Base-by-base conservation (phyloP, 2,888 invertebrate species). In the Hirtodrosophila histrioides region DNA sequence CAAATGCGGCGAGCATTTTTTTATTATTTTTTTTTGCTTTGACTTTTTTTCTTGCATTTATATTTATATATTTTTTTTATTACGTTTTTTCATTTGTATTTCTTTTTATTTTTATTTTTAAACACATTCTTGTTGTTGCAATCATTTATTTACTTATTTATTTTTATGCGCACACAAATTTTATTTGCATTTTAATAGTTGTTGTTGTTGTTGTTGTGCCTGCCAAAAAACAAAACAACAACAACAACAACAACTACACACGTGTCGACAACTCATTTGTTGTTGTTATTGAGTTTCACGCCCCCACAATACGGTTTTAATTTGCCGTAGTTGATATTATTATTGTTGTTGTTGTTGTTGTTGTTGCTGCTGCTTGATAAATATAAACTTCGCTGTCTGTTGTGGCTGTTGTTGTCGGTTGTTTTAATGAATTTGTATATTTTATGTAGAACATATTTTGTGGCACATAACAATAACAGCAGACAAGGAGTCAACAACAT, bases 361-460 rank as follows among this genome's bases (percentile, higher is more conserved):
- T 55, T 48, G 17, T 23, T 46, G 58, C 6, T 60, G 56, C 35
- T 53, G 54, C 48, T 51, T 62, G 39, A 58, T 63, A 45, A 71
- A 76, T 56, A 74, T 76, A 76, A 76, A 76, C 76, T 70, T 27
- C 27, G 17, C 48, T 51, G 29, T 35, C 31, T 54, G 44, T 63
- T 69, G 54, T 53, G 40, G 54, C 61, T 58, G 75, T 67, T 60
- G 41, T 51, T 55, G 61, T 57, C 58, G 78, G 63, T 61, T 67
- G 50, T 70, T 78, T 86, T 78, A 79, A 86, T 82, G 83, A 78
- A 82, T 82, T 67, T 68, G 71, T 64, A 74, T 63, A 82, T 71
- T 68, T 75, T 75, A 64, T 69, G 62, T 69, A 57, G 55, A 81
- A 74, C 82, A 78, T 74, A 78, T 81, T 73, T 78, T 66, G 61